Base-by-base conservation (phyloP, 2,797 vertebrate genomes). In the Bovichtus variegatus region DNA sequence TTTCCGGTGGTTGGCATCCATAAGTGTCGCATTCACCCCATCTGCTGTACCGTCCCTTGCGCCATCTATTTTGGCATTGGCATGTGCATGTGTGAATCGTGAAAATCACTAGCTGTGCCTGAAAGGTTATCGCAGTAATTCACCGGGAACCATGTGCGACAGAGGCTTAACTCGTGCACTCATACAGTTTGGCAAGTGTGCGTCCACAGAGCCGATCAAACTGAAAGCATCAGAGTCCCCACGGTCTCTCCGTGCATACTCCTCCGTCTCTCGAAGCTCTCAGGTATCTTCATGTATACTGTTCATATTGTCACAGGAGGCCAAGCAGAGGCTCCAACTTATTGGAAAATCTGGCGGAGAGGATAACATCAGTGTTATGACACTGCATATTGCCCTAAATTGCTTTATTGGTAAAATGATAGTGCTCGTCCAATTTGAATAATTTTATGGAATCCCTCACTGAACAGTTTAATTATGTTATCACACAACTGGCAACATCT, bases 401-500 rank as follows among this genome's bases (percentile, higher is more conserved):
- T 96, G 95, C 94, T 95, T 95, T 96, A 96, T 96, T 96, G 95
- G 94, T 96, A 96, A 96, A 96, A 96, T 93, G 95, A 95, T 95
- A 96, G 95, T 95, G 94, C 95, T 96, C 92, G 91, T 95, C 94
- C 95, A 96, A 96, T 96, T 96, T 95, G 93, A 96, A 96, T 96
- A 95, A 95, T 96, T 96, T 95, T 94, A 95, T 95, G 94, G 95
- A 96, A 96, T 96, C 94, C 95, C 93, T 96, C 92, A 94, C 94
- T 93, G 95, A 95, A 95, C 92, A 92, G 93, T 95, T 96, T 96
- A 96, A 96, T 96, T 96, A 96, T 95, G 95, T 96, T 96, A 96
- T 96, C 95, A 95, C 93, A 95, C 95, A 96, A 96, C 94, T 96
- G 91, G 94, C 94, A 96, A 96, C 95, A 96, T 96, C 95, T 96